Base-by-base conservation (phyloP, 1,140 invertebrate species). In the Drosophila sproati region DNA sequence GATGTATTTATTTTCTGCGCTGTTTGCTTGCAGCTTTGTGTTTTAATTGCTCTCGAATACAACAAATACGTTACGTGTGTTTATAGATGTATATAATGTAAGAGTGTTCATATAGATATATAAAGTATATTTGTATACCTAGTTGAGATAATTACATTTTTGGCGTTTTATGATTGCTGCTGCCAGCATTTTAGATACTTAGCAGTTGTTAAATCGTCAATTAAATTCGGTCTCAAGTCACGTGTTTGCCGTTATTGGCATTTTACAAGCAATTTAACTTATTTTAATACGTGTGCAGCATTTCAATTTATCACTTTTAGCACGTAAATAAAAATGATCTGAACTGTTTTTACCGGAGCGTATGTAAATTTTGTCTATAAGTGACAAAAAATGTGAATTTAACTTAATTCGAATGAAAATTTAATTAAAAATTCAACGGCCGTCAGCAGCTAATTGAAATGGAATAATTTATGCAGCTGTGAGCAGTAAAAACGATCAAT, bases 231-330 rank as follows among this genome's bases (percentile, higher is more conserved):
- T 59, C 63, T 50, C 61, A 61, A 67, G 83, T 86, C 82, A 86
- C 83, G 82, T 88, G 78, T 67, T 70, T 12, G 59, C 45, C 57
- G 80, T 85, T 86, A 74, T 61, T 60, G 51, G 68, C 35, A 73
- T 61, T 78, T 79, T 45, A 63, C 64, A 69, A 62, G 73, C 54
- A 43, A 73, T 87, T 73, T 78, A 37, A 62, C 8, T 47, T 48
- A 66, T 61, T 43, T 69, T 20, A 43, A 62, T 62, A 82, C 82
- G 78, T 83, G 77, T 71, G 56, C 52, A 10, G 69, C 66, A 39
- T 81, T 59, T 57, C 61, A 75, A 56, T 48, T 74, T 47, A 34
- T 56, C 20, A 35, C 35, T 68, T 60, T 47, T 77, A 39, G 47
- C 50, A 62, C 29, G 32, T n/a, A 29, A 63, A 28, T 34, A 66